Base-by-base conservation (phyloP, 2,113 vertebrate species). In the Odocoileus virginianus region DNA sequence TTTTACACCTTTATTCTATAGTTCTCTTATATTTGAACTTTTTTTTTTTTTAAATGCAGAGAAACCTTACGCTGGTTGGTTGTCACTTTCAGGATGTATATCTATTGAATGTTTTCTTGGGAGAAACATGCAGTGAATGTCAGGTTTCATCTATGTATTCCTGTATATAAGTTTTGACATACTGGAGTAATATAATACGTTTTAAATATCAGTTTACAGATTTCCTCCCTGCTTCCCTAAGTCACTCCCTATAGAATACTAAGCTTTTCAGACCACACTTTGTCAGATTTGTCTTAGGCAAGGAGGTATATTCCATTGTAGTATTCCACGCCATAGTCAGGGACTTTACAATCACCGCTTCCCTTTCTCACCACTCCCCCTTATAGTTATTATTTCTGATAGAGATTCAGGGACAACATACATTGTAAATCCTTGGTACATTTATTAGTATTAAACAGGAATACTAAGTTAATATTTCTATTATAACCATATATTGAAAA, bases 271-370 rank as follows among this genome's bases (percentile, higher is more conserved):
- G 30, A 61, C 2, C 6, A 55, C 1, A 23, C 25, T 28, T 95
- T 40, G 1, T 28, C 19, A 54, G 61, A 9, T 19, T 76, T 81
- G 25, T 95, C 50, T 84, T 52, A 86, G n/a, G 6, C 25, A 67
- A 12, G 40, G 58, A 28, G n/a, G 23, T n/a, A 21, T 50, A 6
- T 8, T 9, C n/a, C 33, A 91, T 9, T 9, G 4, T 6, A 2
- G 5, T 16, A 13, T 36, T 19, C 21, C 33, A 58, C 47, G 47
- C 0, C 0, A 0, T 58, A 71, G 6, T 43, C 57, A 43, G 7
- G 10, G 2, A 1, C 43, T 61, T 67, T 28, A 6, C 0, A 43
- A 6, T 40, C 2, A 7, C 2, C 14, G 1, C 7, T 50, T 23
- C 2, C n/a, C 10, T 87, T 6, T 4, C 30, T 85, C 15, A 33